A percentile compares a stretch with the other conserved stretches of the same genome.
Conservation (phyloP, 2,888 invertebrate genomes). For the Rhodophaea formosa region DNA sequence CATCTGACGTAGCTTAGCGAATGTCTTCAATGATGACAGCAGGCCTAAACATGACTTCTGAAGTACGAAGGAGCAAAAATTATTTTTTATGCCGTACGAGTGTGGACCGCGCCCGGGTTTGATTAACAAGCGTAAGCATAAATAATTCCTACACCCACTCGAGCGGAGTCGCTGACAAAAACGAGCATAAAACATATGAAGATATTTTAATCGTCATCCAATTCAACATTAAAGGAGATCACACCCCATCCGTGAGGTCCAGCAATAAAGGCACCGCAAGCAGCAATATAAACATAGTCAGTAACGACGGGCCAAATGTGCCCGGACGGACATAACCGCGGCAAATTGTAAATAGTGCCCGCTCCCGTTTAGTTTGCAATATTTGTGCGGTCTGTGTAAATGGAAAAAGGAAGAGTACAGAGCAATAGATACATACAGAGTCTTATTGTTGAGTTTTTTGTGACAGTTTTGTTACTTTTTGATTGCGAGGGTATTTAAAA, state of each 20-base stretch:
- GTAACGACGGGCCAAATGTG: slow-evolving; percentile 64
- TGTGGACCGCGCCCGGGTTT: no score
- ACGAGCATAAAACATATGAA: no score
- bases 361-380: slow-evolving; percentile 77
- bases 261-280: slow-evolving; percentile 46
- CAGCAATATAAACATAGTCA: slow-evolving; percentile 69
- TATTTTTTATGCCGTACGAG: no score
- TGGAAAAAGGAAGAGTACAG: slow-evolving; percentile 67
- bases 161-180: no score
- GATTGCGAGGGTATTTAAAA: no score
- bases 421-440: slow-evolving; percentile 30
- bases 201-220: slow-evolving; percentile 15
- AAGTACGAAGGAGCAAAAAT: no score
- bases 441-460: background rate
- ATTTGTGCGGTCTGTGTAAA: slow-evolving; percentile 77
- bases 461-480: no score
- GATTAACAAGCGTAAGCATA: no score
- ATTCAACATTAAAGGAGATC: slow-evolving; percentile 13
- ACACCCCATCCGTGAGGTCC: slow-evolving; percentile 31
- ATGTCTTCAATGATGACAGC: no score
- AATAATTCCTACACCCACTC: no score
- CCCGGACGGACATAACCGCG: slow-evolving; percentile 65
- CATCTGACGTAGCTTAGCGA: no score
- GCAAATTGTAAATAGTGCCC: slow-evolving; percentile 75
- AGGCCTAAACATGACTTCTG: no score